Base-by-base conservation (phyloP, 1,140 invertebrate species). In the Aradophagus sp. region DNA sequence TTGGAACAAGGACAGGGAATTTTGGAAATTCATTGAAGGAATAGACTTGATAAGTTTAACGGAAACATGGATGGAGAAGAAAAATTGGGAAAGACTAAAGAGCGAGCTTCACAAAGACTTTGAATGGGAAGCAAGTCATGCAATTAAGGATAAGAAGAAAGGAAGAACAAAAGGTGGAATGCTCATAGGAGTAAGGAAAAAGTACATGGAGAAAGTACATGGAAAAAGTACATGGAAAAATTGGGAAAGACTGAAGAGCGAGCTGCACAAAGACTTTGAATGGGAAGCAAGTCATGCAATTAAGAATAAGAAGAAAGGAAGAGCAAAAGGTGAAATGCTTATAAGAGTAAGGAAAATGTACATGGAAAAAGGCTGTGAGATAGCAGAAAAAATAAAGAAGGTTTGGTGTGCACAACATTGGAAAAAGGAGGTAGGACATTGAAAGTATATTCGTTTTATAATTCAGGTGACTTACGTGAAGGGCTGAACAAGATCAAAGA, bases 141-240 rank as follows among this genome's bases (percentile, higher is more conserved):
- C 32, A 14, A 34, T n/a, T 14, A 14, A 34, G 4, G 11, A 34
- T 4, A 34, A 34, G 8, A 34, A n/a, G 12, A 34, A 14, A 34
- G n/a, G 32, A 14, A 34, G 32, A 4, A 2, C 32, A 5, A 34
- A 34, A 34, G 32, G 32, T 4, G 32, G 32, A 34, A 34, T 34
- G 12, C 13, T 34, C 1, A 14, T 14, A 34, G 32, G 13, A 2
- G 13, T 34, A 14, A 34, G 11, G 8, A 34, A 14, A 34, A 34
- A 4, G 4, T 34, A 13, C 5, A 4, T 2, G 14, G 12, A 34
- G 8, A 14, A 14, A 8, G 32, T n/a, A n/a, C n/a, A n/a, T 29
- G 10, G 27, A 29, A n/a, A 10, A 2, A 5, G 11, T 10, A 10
- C 7, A 4, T 2, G 7, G n/a, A 23, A 23, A 23, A 23, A 8